Evolutionary conservation across 2,797 vertebrate genomes (phyloP).

Genomic region (Pachyuromys duprasi): DNA sequence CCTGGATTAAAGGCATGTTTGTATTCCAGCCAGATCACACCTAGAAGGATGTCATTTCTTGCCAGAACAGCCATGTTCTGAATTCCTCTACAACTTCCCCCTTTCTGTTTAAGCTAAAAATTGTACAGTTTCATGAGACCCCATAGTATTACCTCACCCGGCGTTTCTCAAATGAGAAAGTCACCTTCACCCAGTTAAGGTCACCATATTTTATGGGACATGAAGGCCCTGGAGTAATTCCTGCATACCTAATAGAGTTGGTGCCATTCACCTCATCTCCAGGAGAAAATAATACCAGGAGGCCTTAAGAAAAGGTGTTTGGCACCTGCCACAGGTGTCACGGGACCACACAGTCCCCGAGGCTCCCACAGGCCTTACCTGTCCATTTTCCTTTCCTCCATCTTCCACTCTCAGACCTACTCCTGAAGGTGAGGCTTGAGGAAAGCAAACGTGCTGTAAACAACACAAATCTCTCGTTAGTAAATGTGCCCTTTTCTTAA

Average conservation of each 20-base stretch:
- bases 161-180: neutral
- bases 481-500: neutral
- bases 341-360: neutral
- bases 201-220: neutral
- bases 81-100: too few relatives aligned
- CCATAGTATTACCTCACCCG: neutral
- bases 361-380: conserved; percentile 11
- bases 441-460: neutral
- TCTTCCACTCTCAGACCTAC: neutral
- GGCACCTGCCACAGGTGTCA: neutral
- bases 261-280: neutral
- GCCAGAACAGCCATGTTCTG: too few relatives aligned
- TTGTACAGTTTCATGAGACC: too few relatives aligned
- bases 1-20: too few relatives aligned
- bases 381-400: neutral
- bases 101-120: too few relatives aligned
- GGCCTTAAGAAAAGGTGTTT: neutral
- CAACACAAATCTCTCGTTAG: neutral
- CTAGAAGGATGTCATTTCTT: too few relatives aligned
- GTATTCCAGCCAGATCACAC: too few relatives aligned
- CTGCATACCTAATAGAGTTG: neutral
- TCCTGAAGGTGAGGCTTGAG: neutral
- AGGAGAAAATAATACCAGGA: neutral
- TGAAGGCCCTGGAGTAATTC: neutral
- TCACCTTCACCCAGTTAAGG: neutral